Evolutionary conservation across 2,113 vertebrate genomes (phyloP), one percentile per base, ranked within the genome.

Genomic region (Pavo muticus): DNA sequence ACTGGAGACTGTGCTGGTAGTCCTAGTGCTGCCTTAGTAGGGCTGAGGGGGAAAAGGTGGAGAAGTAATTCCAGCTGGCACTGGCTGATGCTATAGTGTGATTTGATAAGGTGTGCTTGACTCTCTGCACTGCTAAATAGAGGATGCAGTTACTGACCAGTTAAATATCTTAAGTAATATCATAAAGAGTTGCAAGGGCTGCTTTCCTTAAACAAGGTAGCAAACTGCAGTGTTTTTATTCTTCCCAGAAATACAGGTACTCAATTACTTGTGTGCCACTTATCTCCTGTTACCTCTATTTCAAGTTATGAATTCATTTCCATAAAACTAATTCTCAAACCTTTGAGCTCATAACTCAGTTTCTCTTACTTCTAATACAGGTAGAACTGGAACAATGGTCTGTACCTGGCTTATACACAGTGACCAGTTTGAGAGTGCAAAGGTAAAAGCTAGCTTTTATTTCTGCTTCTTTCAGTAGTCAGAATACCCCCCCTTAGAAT

Each of bases 381-480:
- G 99, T 39, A 98, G 99, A 60, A 99, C 99, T 60, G 99, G 99
- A 82, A 99, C 98, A 2, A 98, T 99, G 98, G 79, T 99, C 64
- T 99, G 99, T 94, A 98, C 97, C 15, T 99, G 98, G 98, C 98
- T 99, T 14, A 98, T 99, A 81, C 98, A 99, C 96, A 98, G 97
- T 60, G 98, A 98, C 95, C 97, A 98, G 93, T 99, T 98, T 98
- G 97, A 98, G 93, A 99, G 98, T 7, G 99, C 99, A 59, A 96
- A 99, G 98, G 99, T 99, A 98, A 90, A 56, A 93, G 21, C 5
- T 59, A 9, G 5, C 6, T 14, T 6, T 71, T 69, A 2, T 16
- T 54, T 59, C 47, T 61, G 0, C 32, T 35, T 74, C 30, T 56
- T 48, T 59, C 88, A 27, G 14, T 67, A 13, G 40, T 59, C 20